Conservation (phyloP, 2,888 invertebrate species). For the Camponotus fellah region DNA sequence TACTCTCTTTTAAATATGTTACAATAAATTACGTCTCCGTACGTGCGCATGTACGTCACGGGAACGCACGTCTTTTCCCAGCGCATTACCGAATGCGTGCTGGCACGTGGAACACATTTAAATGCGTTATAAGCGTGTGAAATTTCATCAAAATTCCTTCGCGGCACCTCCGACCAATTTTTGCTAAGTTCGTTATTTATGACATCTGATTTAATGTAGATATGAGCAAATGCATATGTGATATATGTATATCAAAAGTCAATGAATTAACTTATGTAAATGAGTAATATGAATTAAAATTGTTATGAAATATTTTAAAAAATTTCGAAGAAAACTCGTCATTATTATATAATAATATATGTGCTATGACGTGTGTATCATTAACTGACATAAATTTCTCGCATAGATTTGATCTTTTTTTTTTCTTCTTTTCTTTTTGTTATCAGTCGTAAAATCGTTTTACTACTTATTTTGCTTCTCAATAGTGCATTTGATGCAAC, state of each 20-base stretch:
- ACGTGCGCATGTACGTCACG: constrained; percentile 31
- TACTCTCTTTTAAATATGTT: constrained; percentile 38
- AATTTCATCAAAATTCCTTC: constrained; percentile 38
- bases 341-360: neutral
- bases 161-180: constrained; percentile 27
- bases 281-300: neutral
- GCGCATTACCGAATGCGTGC: constrained; percentile 30
- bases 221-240: neutral
- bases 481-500: constrained; percentile 68
- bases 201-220: neutral
- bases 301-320: neutral
- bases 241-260: neutral
- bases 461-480: constrained; percentile 60
- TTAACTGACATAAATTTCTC: constrained; percentile 47
- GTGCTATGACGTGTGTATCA: constrained; percentile 56
- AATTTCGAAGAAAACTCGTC: neutral
- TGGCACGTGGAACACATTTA: constrained; percentile 37
- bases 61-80: constrained; percentile 4
- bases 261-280: neutral
- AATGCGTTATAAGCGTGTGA: constrained; percentile 33
- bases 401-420: constrained; percentile 45
- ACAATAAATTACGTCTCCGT: constrained; percentile 41
- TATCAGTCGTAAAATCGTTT: constrained; percentile 65
- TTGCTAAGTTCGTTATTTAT: constrained; percentile 5
- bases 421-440: constrained; percentile 33